Evolutionary conservation across 2,797 vertebrate species (phyloP).

Genomic region (Enteromius argenteus): DNA sequence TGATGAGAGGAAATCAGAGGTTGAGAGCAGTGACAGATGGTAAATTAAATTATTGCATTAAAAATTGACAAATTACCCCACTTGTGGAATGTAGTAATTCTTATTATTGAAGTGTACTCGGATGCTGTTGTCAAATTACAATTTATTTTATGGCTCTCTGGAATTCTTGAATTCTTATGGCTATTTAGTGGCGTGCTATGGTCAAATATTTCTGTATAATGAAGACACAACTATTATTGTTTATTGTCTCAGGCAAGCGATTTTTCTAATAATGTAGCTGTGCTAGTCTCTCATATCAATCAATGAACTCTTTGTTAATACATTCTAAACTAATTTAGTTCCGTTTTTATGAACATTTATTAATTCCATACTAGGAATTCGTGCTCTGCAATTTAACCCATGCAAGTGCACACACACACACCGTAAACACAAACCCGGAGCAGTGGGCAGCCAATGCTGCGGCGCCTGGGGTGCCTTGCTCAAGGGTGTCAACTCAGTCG

Average conservation of each 20-base stretch:
- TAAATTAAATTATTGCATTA: constrained; percentile 64
- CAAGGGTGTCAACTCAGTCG: no score
- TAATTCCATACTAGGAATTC: no score
- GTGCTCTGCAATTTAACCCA: no score
- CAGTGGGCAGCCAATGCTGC: no score
- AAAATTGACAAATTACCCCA: background rate
- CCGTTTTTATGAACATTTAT: background rate
- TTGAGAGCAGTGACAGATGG: constrained; percentile 79
- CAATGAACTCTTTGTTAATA: background rate
- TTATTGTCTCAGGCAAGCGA: background rate
- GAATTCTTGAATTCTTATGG: background rate
- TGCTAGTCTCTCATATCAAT: background rate
- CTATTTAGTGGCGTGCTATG: background rate
- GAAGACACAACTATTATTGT: background rate
- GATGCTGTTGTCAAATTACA: background rate
- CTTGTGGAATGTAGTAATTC: background rate
- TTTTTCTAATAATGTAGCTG: background rate
- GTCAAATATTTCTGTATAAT: background rate
- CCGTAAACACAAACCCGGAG: no score
- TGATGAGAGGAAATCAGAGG: constrained; percentile 75
- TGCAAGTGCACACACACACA: no score
- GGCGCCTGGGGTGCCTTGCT: no score
- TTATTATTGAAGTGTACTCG: background rate
- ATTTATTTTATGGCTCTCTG: background rate
- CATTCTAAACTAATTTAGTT: background rate